These are phyloP conservation scores for Bugula neritina DNA, from an alignment of 2,888 invertebrate genomes.

Conservation along the genomic window DNA sequence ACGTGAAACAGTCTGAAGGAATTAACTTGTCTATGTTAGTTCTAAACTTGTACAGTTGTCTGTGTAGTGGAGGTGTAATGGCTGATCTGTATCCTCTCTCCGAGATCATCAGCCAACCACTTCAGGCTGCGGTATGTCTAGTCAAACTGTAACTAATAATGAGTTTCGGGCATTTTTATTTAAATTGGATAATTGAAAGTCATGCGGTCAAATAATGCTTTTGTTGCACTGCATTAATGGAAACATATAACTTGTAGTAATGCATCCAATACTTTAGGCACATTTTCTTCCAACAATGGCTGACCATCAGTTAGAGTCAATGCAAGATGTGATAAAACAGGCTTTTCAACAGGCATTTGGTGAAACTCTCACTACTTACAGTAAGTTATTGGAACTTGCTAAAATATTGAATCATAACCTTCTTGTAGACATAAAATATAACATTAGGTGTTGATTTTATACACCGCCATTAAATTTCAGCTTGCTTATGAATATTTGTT, in stretches of 20 bases:
- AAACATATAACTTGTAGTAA: neutral
- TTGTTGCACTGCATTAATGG: neutral
- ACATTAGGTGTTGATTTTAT: no score
- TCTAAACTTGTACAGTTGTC: conserved; percentile 13
- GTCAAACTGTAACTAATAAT: no score
- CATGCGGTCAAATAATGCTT: no score
- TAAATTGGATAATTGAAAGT: no score
- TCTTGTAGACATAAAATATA: no score
- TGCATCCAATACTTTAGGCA: neutral
- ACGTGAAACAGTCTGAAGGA: neutral
- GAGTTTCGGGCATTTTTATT: no score
- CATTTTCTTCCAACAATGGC: conserved; percentile 16
- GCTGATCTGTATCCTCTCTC: conserved; percentile 8
- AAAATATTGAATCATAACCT: neutral
- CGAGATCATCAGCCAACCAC: conserved; percentile 1
- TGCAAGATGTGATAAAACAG: neutral
- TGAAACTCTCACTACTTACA: neutral
- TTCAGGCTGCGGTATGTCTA: neutral
- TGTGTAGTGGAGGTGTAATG: neutral
- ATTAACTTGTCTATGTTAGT: conserved; percentile 22
- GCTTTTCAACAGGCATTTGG: neutral
- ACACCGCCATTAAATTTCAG: no score
- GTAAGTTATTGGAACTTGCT: no score
- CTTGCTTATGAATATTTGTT: no score
- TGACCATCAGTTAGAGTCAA: conserved; percentile 5